phyloP scores from a whole-genome alignment of 2,888 invertebrate genomes.

The Cylindroiulus punctatus region DNA sequence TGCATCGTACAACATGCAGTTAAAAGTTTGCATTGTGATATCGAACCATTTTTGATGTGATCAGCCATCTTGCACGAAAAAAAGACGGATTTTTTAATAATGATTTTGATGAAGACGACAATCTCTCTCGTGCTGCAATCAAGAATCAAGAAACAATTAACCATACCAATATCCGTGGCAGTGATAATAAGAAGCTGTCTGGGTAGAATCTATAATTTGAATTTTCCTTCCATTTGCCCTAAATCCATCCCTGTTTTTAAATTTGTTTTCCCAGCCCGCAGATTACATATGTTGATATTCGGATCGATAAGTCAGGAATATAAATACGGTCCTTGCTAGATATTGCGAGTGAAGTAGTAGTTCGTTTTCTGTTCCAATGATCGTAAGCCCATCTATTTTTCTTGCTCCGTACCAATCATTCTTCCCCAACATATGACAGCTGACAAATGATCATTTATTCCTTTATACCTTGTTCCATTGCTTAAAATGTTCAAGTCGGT shows the following conservation, averaged over 20 bases:
- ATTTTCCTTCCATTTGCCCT: background rate
- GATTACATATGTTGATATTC: conserved; percentile 20
- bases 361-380: background rate
- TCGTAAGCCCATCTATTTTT: conserved; percentile 4
- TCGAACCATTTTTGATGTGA: background rate
- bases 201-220: background rate
- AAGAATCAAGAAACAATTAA: background rate
- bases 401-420: background rate
- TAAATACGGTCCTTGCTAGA: background rate
- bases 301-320: conserved; percentile 28
- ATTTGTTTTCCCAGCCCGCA: background rate
- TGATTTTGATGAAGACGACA: background rate
- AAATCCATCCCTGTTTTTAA: background rate
- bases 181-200: background rate
- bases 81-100: background rate
- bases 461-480: conserved; percentile 38
- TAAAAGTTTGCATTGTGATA: background rate
- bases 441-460: conserved; percentile 22
- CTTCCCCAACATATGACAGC: background rate
- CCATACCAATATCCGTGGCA: background rate
- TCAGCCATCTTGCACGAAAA: background rate
- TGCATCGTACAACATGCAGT: no score
- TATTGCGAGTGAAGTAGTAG: background rate
- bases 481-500: background rate
- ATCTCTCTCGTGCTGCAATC: background rate